These are phyloP conservation scores for Mesorhabditis spiculigera DNA, from an alignment of 2,888 invertebrate genomes.

Conservation along the genomic window DNA sequence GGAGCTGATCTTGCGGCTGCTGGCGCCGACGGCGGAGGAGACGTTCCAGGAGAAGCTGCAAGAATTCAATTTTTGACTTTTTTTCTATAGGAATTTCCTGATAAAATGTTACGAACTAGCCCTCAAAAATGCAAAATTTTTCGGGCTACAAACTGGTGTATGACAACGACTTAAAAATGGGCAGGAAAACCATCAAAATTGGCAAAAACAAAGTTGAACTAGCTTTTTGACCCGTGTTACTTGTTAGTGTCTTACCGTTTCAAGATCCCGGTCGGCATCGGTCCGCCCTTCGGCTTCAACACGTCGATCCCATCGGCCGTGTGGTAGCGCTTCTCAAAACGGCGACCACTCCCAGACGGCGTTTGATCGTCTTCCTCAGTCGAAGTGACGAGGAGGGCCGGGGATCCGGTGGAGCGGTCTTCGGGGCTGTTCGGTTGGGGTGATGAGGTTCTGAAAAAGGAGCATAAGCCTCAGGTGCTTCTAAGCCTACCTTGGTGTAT, in stretches of 20 bases:
- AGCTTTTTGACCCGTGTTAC: too few relatives aligned
- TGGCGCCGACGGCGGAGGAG: conserved; percentile 26
- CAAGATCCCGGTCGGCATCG: conserved; percentile 26
- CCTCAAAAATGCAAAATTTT: too few relatives aligned
- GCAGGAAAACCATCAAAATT: too few relatives aligned
- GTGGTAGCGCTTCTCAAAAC: conserved; percentile 42
- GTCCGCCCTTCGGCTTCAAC: conserved; percentile 30
- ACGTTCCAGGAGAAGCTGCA: conserved; percentile 15
- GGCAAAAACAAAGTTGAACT: too few relatives aligned
- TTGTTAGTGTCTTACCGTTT: conserved; percentile 18
- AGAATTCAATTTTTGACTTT: too few relatives aligned
- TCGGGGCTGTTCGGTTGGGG: conserved; percentile 5
- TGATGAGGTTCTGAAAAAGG: neutral
- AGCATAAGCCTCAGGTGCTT: neutral
- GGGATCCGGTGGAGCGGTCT: conserved; percentile 16
- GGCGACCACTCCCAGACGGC: conserved; percentile 21
- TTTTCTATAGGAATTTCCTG: too few relatives aligned
- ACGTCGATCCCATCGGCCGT: conserved; percentile 68
- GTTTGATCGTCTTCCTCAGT: conserved; percentile 22
- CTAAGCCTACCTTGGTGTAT: neutral
- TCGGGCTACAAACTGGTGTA: too few relatives aligned
- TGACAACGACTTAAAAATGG: too few relatives aligned
- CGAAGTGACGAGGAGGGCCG: conserved; percentile 25
- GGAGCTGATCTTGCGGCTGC: conserved; percentile 33
- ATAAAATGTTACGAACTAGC: too few relatives aligned